Conservation (phyloP, 2,797 vertebrate genomes). For the Eulemur coronatus region DNA sequence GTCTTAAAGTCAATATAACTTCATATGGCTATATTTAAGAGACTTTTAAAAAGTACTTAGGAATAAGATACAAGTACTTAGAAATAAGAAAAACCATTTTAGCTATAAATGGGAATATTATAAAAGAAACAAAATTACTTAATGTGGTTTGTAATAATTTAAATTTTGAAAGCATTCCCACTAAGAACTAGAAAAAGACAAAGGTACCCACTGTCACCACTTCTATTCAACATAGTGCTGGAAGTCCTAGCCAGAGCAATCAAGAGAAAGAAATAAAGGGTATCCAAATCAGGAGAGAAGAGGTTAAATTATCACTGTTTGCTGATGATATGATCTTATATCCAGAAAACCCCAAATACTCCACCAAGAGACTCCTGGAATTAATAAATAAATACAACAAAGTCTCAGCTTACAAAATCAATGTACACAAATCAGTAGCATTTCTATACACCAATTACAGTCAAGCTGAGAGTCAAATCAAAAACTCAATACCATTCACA, state of each 20-base stretch:
- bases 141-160: background rate
- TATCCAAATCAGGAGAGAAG: background rate
- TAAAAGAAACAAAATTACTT: slow-evolving; percentile 13
- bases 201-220: background rate
- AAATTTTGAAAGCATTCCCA: background rate
- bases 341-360: background rate
- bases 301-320: background rate
- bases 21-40: background rate
- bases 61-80: background rate
- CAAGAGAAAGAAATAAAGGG: background rate
- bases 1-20: background rate
- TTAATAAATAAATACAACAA: background rate
- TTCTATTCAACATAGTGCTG: background rate
- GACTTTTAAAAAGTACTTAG: background rate
- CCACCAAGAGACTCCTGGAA: background rate
- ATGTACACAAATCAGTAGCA: background rate
- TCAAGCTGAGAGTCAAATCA: too few species aligned
- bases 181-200: background rate
- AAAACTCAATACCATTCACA: too few species aligned
- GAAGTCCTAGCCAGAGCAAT: background rate
- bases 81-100: background rate
- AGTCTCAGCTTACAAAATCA: background rate
- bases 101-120: background rate
- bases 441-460: background rate
- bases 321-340: background rate